phyloP scores from a whole-genome alignment of 2,113 vertebrate species.

The Vidua chalybeata region DNA sequence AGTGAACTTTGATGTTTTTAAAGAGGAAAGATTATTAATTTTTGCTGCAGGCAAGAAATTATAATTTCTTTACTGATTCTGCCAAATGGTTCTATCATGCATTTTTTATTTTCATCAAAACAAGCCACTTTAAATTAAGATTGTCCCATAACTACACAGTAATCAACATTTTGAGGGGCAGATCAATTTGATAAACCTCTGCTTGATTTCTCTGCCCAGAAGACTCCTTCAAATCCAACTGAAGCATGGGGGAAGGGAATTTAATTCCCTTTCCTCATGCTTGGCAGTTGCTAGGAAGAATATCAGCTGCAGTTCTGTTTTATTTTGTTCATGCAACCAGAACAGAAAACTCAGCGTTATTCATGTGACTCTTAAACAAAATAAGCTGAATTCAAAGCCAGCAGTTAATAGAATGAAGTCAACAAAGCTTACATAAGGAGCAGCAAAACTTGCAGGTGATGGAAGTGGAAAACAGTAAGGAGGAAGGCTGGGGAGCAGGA shows the following conservation, averaged over 20 bases:
- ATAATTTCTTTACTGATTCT: slow-evolving; percentile 55
- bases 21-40: slow-evolving; percentile 46
- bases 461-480: neutral
- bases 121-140: slow-evolving; percentile 42
- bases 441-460: neutral
- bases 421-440: neutral
- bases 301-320: neutral
- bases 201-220: neutral
- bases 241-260: neutral
- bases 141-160: neutral
- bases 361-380: neutral
- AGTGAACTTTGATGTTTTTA: slow-evolving; percentile 64
- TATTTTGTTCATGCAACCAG: neutral
- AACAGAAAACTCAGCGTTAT: neutral
- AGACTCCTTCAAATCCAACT: neutral
- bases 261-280: neutral
- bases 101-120: slow-evolving; percentile 48
- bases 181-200: neutral
- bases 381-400: neutral
- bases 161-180: slow-evolving; percentile 1
- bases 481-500: neutral
- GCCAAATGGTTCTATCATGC: slow-evolving; percentile 17
- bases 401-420: neutral
- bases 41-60: slow-evolving; percentile 59
- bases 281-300: neutral